Percentiles rank a stretch among this genome's conserved stretches.
Conservation (phyloP, 2,113 vertebrate genomes). For the Casuarius casuarius region DNA sequence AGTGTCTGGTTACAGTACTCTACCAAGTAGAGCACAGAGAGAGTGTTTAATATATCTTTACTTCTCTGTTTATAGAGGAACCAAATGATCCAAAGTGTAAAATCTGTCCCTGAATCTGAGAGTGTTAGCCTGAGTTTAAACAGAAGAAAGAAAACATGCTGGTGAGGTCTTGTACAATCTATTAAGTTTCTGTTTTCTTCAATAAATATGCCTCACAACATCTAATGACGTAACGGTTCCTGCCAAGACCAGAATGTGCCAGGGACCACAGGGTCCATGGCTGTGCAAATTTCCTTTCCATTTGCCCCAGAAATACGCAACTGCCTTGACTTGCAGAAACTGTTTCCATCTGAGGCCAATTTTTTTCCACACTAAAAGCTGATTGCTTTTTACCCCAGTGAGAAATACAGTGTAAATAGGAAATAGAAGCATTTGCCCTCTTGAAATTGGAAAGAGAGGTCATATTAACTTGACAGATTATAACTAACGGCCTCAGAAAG, state of each 20-base stretch:
- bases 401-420: not conserved
- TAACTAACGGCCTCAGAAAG: not conserved
- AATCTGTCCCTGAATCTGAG: not conserved
- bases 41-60: not conserved
- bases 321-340: not conserved
- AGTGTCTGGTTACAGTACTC: not conserved
- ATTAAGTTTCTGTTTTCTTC: not conserved
- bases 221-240: not conserved
- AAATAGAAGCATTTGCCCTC: not conserved
- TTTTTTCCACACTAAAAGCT: not conserved
- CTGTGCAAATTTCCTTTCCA: not conserved
- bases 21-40: not conserved
- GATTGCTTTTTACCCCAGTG: not conserved
- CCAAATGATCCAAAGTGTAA: not conserved
- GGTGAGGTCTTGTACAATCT: not conserved
- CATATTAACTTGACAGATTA: not conserved
- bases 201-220: not conserved
- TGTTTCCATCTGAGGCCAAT: not conserved
- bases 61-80: not conserved
- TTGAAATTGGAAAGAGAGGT: not conserved
- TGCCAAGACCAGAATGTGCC: fast-evolving
- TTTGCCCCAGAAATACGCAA: not conserved
- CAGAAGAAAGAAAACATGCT: not conserved
- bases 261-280: not conserved
- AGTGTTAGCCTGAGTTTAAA: not conserved